phyloP scores from a whole-genome alignment of 2,113 vertebrate genomes.

The Leuciscus idus region DNA sequence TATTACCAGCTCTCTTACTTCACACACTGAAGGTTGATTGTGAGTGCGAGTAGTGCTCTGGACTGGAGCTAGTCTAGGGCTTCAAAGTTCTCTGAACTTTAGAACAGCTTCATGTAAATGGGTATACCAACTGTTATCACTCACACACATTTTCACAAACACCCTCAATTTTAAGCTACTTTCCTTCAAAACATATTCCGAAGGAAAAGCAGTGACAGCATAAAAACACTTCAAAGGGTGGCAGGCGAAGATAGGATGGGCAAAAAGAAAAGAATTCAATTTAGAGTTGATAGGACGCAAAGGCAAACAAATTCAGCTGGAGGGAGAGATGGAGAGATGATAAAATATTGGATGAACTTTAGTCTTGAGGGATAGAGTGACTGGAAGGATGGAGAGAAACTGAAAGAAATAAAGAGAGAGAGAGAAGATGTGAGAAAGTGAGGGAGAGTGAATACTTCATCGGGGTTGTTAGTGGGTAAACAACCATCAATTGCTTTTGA shows the following conservation, averaged over 20 bases:
- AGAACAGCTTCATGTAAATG: constrained; percentile 39
- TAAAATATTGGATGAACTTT: neutral
- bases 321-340: constrained; percentile 38
- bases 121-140: neutral
- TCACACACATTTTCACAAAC: constrained; percentile 1
- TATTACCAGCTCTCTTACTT: constrained; percentile 22
- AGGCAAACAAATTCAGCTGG: constrained; percentile 27
- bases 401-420: neutral
- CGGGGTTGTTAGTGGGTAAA: constrained; percentile 42
- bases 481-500: constrained; percentile 33
- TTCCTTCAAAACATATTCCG: constrained; percentile 32
- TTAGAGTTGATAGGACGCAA: constrained; percentile 18
- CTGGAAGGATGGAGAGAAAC: neutral
- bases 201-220: constrained; percentile 43
- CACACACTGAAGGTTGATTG: neutral
- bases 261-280: constrained; percentile 46
- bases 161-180: constrained; percentile 11
- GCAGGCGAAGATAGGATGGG: neutral
- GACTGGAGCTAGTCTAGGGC: neutral
- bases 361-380: neutral
- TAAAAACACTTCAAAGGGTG: constrained; percentile 52
- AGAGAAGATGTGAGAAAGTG: neutral
- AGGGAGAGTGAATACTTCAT: neutral
- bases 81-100: constrained; percentile 35
- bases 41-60: neutral